Conservation (phyloP, 2,797 vertebrate genomes). For the Poecilia wingei region DNA sequence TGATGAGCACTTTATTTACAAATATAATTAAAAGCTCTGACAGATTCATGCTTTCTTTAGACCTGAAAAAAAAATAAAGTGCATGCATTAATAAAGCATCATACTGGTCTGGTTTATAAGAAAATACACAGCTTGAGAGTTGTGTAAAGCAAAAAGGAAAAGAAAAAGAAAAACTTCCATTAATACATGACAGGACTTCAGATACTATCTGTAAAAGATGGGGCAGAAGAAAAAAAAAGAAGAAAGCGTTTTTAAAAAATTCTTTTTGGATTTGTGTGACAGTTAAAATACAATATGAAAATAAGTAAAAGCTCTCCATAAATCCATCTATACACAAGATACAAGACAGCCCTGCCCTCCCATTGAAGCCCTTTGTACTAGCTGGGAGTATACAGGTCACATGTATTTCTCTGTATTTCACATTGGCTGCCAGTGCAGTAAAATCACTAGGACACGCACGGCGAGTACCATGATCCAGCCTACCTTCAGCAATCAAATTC, state of each 20-base stretch:
- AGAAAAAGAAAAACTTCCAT: slow-evolving; percentile 62
- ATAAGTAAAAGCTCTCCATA: slow-evolving; percentile 99
- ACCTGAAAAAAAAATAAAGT: slow-evolving; percentile 98
- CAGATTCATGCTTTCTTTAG: slow-evolving; percentile 94
- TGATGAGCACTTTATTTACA: slow-evolving; percentile 99
- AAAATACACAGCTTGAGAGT: slow-evolving; percentile 95
- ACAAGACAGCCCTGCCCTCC: slow-evolving; percentile 83
- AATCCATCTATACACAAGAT: slow-evolving; percentile 99
- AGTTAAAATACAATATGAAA: slow-evolving; percentile 99
- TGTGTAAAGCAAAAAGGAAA: slow-evolving; percentile 86
- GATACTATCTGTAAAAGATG: slow-evolving; percentile 77
- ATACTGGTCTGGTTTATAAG: slow-evolving; percentile 85
- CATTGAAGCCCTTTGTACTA: slow-evolving; percentile 94
- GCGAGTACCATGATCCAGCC: slow-evolving; percentile 68
- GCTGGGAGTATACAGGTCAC: slow-evolving; percentile 84
- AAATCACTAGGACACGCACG: slow-evolving; percentile 86
- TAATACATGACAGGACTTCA: slow-evolving; percentile 80
- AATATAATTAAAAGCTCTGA: slow-evolving; percentile 99
- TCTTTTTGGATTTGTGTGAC: slow-evolving; percentile 86
- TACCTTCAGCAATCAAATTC: slow-evolving; percentile 79
- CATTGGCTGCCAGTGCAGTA: slow-evolving; percentile 93
- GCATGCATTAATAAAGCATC: slow-evolving; percentile 98
- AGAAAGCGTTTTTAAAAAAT: slow-evolving; percentile 81
- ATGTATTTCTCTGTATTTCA: slow-evolving; percentile 79
- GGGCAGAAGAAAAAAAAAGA: slow-evolving; percentile 63